Conservation (phyloP, 2,113 vertebrate genomes). For the Hepsetus odoe region DNA sequence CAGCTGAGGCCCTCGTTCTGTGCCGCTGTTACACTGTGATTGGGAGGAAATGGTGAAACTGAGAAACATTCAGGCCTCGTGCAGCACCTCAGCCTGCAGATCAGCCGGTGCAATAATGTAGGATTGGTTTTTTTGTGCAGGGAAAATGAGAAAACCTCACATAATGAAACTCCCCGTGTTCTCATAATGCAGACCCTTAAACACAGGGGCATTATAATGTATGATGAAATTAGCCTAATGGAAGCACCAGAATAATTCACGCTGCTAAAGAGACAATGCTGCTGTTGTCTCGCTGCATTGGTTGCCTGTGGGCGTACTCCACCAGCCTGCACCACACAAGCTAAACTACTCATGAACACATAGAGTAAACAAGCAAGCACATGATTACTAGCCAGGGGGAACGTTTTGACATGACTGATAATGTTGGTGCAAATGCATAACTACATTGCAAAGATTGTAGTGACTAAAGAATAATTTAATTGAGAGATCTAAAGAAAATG, state of each 20-base stretch:
- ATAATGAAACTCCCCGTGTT: conserved; percentile 5
- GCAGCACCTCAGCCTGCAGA: neutral
- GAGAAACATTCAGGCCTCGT: neutral
- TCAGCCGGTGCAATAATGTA: neutral
- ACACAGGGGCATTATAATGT: neutral
- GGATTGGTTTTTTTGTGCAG: neutral
- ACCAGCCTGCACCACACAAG: neutral
- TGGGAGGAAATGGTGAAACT: conserved; percentile 6
- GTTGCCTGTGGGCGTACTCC: conserved; percentile 1
- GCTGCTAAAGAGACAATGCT: neutral
- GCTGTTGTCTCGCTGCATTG: neutral
- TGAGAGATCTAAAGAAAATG: neutral
- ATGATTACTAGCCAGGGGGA: conserved; percentile 6
- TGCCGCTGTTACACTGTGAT: conserved; percentile 8
- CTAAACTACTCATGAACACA: conserved; percentile 7
- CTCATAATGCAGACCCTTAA: neutral
- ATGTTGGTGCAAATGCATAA: neutral
- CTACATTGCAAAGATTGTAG: neutral
- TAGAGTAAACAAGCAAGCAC: neutral
- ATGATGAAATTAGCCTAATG: conserved; percentile 14
- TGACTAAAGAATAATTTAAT: neutral
- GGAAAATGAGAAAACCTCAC: neutral
- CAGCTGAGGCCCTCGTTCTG: conserved; percentile 18
- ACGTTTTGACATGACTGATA: conserved; percentile 12
- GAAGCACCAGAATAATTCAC: neutral